Evolutionary conservation across 1,140 invertebrate genomes (phyloP).

Genomic region (Meteorus sp.): DNA sequence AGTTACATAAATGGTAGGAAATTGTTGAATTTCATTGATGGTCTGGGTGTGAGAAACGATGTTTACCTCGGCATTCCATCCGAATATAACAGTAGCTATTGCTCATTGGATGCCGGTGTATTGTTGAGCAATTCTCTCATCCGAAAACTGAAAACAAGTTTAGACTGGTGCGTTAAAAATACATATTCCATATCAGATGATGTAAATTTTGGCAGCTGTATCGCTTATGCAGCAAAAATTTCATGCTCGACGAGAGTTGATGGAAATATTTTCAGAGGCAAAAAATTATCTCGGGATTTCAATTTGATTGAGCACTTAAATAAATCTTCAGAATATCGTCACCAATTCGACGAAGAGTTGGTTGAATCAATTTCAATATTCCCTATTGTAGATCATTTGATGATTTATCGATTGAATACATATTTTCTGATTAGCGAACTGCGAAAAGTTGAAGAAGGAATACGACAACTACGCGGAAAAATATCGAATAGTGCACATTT

Average conservation of each 20-base stretch:
- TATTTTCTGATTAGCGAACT: constrained; percentile 66
- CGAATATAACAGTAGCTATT: constrained; percentile 60
- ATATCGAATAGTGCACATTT: constrained; percentile 48
- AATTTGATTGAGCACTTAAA: constrained; percentile 59
- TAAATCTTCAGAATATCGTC: constrained; percentile 49
- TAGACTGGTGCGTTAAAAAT: constrained; percentile 86
- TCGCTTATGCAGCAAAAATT: constrained; percentile 69
- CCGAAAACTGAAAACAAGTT: constrained; percentile 68
- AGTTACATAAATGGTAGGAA: constrained; percentile 77
- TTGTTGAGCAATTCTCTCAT: constrained; percentile 77
- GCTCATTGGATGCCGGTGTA: constrained; percentile 73
- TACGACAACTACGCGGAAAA: constrained; percentile 54
- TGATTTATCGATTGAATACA: constrained; percentile 72
- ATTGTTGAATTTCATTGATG: constrained; percentile 69
- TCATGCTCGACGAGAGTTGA: constrained; percentile 63
- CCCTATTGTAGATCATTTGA: constrained; percentile 66
- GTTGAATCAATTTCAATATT: constrained; percentile 65
- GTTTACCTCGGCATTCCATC: constrained; percentile 71
- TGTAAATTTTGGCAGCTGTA: constrained; percentile 81
- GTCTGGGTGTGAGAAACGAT: constrained; percentile 80
- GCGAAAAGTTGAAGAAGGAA: constrained; percentile 56
- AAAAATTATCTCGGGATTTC: constrained; percentile 59
- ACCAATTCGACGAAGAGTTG: too few species aligned
- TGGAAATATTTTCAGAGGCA: constrained; percentile 60
- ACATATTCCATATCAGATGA: constrained; percentile 76